phyloP scores from a whole-genome alignment of 2,888 invertebrate species.

The Hesperia comma region DNA sequence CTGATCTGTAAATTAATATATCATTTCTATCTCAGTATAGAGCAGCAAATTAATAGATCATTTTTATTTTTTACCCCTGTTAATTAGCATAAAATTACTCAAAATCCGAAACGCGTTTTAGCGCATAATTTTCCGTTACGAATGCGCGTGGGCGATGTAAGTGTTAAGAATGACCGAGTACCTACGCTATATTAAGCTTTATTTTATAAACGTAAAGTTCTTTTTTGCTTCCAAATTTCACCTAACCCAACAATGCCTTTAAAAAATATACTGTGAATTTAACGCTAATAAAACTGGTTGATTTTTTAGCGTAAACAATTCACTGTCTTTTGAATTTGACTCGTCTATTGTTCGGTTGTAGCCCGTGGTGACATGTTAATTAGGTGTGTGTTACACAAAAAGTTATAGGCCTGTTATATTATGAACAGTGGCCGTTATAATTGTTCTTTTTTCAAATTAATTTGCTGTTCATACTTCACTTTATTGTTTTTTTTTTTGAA shows the following conservation, averaged over 20 bases:
- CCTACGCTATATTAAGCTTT: not conserved
- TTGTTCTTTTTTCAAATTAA: no score
- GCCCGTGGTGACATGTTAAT: not conserved
- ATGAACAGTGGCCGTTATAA: no score
- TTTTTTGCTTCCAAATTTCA: not conserved
- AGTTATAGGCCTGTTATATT: no score
- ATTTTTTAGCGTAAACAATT: conserved; percentile 12
- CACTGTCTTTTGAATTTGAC: conserved; percentile 27
- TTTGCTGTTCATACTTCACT: no score
- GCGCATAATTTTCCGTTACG: conserved; percentile 11
- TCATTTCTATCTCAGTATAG: no score
- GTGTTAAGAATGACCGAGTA: not conserved
- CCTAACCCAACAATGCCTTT: not conserved
- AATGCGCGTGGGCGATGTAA: conserved; percentile 21
- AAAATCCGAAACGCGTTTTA: not conserved
- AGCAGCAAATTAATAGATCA: no score
- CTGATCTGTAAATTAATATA: no score
- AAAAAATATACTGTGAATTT: conserved; percentile 22
- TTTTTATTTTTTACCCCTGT: not conserved
- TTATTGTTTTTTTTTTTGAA: no score
- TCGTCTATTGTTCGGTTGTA: conserved; percentile 1
- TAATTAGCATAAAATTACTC: not conserved
- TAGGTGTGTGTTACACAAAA: no score
- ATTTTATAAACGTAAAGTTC: not conserved
- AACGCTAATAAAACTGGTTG: conserved; percentile 28